phyloP scores from a whole-genome alignment of 2,888 invertebrate genomes.

The Orthosia cruda region DNA sequence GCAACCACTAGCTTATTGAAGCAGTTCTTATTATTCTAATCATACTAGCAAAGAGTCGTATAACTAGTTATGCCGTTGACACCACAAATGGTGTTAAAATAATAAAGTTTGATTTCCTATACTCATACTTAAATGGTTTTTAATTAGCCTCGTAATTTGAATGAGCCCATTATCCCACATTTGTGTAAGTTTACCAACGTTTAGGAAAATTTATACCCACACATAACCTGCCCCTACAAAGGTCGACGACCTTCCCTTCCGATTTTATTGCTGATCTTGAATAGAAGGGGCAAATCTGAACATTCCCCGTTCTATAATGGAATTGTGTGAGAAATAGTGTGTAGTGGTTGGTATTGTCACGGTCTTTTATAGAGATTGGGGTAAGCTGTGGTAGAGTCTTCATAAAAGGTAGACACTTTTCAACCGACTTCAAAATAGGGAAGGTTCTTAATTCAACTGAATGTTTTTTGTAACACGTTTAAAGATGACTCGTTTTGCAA shows the following conservation, averaged over 20 bases:
- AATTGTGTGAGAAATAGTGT: neutral
- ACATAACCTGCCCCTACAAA: neutral
- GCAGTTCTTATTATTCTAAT: too few species aligned
- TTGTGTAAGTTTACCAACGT: neutral
- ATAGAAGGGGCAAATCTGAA: neutral
- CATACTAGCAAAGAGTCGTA: too few species aligned
- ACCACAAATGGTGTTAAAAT: too few species aligned
- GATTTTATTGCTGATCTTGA: conserved; percentile 9
- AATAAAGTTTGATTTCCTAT: too few species aligned
- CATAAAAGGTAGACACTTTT: too few species aligned
- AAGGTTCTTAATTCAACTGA: too few species aligned
- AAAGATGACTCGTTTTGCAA: too few species aligned
- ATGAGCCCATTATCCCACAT: neutral
- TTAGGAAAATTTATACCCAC: neutral
- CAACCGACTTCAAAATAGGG: too few species aligned
- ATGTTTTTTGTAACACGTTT: too few species aligned
- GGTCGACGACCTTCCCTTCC: neutral
- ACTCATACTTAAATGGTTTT: neutral
- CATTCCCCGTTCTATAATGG: neutral
- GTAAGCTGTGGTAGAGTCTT: neutral
- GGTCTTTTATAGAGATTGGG: neutral
- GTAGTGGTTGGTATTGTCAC: neutral
- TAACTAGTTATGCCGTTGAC: too few species aligned
- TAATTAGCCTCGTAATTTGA: neutral
- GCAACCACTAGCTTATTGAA: too few species aligned